A percentile compares a stretch with the other conserved stretches of the same genome.
Evolutionary conservation across 1,140 invertebrate genomes (phyloP).

Genomic region (Vanessa tameamea): DNA sequence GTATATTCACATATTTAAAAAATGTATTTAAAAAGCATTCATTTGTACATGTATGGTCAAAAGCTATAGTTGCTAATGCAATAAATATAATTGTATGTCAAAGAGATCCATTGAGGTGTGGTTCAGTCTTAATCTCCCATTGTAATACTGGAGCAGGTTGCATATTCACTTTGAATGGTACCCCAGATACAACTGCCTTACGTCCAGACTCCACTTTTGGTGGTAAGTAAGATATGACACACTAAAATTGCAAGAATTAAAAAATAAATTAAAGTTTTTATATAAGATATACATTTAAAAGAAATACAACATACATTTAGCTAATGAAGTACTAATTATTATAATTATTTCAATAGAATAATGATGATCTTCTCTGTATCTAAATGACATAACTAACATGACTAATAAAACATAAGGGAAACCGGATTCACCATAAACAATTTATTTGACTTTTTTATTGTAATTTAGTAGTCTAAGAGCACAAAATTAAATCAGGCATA

Average conservation of each 20-base stretch:
- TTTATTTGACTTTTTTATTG: no score
- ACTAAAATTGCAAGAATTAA: conserved; percentile 59
- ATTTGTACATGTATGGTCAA: conserved; percentile 1
- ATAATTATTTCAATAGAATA: no score
- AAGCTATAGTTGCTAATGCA: conserved; percentile 1
- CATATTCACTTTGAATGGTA: conserved; percentile 68
- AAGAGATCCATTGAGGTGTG: conserved; percentile 67
- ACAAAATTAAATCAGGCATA: no score
- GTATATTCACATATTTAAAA: background rate
- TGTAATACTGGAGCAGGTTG: conserved; percentile 63
- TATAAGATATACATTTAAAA: no score
- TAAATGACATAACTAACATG: no score
- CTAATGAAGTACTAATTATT: no score
- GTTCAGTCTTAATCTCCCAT: conserved; percentile 74
- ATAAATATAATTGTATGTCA: conserved; percentile 40
- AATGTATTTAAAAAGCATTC: background rate
- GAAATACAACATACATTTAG: no score
- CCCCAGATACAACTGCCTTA: conserved; percentile 73
- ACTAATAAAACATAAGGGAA: no score
- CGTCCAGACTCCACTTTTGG: conserved; percentile 66
- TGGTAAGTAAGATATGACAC: conserved; percentile 75
- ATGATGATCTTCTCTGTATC: no score
- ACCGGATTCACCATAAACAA: no score
- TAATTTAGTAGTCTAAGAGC: no score
- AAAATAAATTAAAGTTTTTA: background rate